Base-by-base conservation (phyloP, 2,888 invertebrate species). In the Bombylius discolor region DNA sequence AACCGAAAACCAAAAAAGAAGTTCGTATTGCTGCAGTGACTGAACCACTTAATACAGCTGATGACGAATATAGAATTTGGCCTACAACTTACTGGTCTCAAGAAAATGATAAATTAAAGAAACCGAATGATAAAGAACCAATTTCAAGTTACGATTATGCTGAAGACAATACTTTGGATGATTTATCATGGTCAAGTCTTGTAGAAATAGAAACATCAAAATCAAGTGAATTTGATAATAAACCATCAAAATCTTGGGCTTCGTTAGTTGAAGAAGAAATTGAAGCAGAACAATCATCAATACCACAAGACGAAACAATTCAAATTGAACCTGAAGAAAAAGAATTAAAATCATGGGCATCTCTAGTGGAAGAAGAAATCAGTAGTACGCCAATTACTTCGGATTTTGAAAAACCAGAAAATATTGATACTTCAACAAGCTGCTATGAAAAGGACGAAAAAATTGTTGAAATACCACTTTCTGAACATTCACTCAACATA, bases 131-230 rank as follows among this genome's bases (percentile, higher is more conserved):
- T 13, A 45, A 50, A 50, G 55, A 55, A 31, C 36, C 9, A 36
- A 34, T 23, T 46, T 32, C 12, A 9, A 53, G 47, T 39, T 33
- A 47, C 6, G 47, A 14, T 3, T 9, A 23, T n/a, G 23, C 47
- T 32, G 56, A 56, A 33, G 56, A 56, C 33, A 53, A 56, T 33
- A 53, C 56, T 5, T 34, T 56, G 11, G 53, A 56, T n/a, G 56
- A 56, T 36, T 12, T 56, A 5, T 53, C 53, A 5, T 57, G 57
- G 57, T 48, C 53, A 11, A 54, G 54, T 34, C 42, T 57, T 3
- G 47, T 50, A 39, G 44, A 55, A 39, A 47, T 47, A 39, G 47
- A 47, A 42, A 42, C 11, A 42, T 23, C 23, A 23, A 42, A 42
- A 42, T 3, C 39, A 11, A 11, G 4, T 42, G 39, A 42, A 8